Evolutionary conservation across 2,113 vertebrate genomes (phyloP).

Genomic region (Pedetes capensis): DNA sequence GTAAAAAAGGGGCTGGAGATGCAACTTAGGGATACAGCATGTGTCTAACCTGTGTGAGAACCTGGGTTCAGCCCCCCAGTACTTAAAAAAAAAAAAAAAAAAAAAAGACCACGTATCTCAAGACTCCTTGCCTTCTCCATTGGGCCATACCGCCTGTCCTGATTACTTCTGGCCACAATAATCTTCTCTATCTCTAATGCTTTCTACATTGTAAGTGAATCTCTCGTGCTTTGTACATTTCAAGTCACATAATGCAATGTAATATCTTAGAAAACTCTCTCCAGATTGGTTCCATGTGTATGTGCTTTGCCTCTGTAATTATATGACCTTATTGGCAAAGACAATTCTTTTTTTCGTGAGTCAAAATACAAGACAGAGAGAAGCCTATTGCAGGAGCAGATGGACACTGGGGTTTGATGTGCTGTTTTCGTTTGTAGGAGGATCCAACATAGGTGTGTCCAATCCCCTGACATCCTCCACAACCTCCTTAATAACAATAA

Average conservation of each 20-base stretch:
- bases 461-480: background rate
- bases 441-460: too few species aligned
- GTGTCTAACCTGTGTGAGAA: too few species aligned
- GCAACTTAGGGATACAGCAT: too few species aligned
- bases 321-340: background rate
- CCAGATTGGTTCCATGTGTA: background rate
- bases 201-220: too few species aligned
- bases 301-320: background rate
- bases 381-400: too few species aligned
- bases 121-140: background rate
- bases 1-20: too few species aligned
- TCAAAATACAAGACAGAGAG: background rate
- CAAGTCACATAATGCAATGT: background rate
- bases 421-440: too few species aligned
- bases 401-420: too few species aligned
- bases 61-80: too few species aligned
- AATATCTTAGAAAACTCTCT: background rate
- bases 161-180: background rate
- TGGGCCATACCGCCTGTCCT: background rate
- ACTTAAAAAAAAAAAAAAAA: too few species aligned
- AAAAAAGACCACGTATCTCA: too few species aligned
- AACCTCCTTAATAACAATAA: background rate
- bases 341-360: background rate
- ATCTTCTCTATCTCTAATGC: background rate
- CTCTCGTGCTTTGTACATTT: background rate